Evolutionary conservation across 2,888 invertebrate genomes (phyloP).

Genomic region (Elysia crispata): DNA sequence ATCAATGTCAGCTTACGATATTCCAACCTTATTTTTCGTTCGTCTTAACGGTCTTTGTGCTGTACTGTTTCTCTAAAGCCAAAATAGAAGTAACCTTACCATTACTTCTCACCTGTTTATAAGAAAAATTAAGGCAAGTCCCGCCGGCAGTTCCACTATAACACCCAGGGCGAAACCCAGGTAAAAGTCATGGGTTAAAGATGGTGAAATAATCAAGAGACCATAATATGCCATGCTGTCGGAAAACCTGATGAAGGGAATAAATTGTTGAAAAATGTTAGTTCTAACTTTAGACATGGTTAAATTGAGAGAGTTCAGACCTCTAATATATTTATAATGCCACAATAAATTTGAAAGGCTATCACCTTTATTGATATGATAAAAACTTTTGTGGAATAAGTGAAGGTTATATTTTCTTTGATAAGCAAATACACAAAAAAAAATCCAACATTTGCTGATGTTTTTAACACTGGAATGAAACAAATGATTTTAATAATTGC

Average conservation of each 20-base stretch:
- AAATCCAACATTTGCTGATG: no score
- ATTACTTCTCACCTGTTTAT: constrained; percentile 56
- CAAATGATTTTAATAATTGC: no score
- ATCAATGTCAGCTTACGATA: no score
- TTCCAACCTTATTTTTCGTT: no score
- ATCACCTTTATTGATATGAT: no score
- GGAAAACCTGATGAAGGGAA: constrained; percentile 58
- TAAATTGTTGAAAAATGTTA: not conserved
- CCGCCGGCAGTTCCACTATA: constrained; percentile 56
- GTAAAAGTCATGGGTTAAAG: constrained; percentile 64
- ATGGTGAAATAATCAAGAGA: constrained; percentile 61
- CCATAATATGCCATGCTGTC: constrained; percentile 66
- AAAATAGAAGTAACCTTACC: no score
- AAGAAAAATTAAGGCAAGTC: constrained; percentile 49
- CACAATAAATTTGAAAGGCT: not conserved
- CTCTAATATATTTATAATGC: not conserved
- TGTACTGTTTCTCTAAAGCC: no score
- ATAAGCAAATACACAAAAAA: no score
- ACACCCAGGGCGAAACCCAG: constrained; percentile 61
- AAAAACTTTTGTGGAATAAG: no score
- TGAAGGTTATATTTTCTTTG: no score
- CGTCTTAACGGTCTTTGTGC: no score
- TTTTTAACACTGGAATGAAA: no score
- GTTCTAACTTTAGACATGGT: not conserved
- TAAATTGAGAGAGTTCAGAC: not conserved